Conservation (phyloP, 2,888 invertebrate species). For the Scrobipalpa atriplicella region DNA sequence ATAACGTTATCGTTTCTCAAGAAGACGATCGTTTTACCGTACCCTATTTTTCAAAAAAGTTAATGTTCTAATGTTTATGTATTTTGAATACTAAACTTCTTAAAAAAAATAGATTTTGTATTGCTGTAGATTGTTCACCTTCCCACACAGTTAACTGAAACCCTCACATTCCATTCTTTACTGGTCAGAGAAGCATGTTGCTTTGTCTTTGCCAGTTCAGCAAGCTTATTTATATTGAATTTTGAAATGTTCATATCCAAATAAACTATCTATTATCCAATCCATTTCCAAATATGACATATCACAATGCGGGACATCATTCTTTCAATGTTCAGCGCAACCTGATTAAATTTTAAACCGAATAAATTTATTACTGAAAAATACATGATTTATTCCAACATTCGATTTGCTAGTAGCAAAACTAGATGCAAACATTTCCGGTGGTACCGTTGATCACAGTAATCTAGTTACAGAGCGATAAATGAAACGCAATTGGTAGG, state of each 20-base stretch:
- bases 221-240: no score
- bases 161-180: no score
- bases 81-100: no score
- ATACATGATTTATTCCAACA: neutral
- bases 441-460: constrained; percentile 48
- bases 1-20: no score
- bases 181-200: no score
- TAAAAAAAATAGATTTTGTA: no score
- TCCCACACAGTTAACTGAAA: no score
- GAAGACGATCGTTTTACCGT: no score
- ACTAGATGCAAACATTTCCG: constrained; percentile 24
- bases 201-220: no score
- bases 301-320: neutral
- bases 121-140: no score
- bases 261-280: neutral
- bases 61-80: no score
- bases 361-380: neutral
- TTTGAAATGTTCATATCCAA: neutral
- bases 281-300: neutral
- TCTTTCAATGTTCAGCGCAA: neutral
- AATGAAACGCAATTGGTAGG: constrained; percentile 81
- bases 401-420: constrained; percentile 12
- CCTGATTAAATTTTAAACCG: constrained; percentile 3
- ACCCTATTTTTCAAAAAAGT: no score
- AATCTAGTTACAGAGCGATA: constrained; percentile 77